Percentiles rank a stretch among this genome's conserved stretches.
phyloP scores from a whole-genome alignment of 2,797 vertebrate species.

The Neosalanx taihuensis region DNA sequence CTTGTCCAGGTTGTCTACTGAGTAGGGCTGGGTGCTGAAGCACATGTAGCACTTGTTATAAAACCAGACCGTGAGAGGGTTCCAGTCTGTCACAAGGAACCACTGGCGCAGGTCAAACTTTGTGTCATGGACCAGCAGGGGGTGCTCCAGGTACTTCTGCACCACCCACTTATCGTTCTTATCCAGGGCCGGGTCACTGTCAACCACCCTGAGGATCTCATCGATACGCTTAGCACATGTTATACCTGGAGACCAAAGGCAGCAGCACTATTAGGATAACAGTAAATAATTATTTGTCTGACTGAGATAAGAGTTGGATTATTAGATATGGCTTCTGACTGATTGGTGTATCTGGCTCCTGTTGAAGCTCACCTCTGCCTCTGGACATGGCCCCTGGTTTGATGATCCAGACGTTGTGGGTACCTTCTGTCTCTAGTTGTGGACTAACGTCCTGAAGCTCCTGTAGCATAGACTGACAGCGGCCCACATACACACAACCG shows the following conservation, averaged over 20 bases:
- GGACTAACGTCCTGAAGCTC: slow-evolving; percentile 69
- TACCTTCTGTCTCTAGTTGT: slow-evolving; percentile 84
- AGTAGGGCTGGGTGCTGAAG: slow-evolving; percentile 80
- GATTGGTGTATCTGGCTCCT: neutral
- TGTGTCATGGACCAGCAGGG: slow-evolving; percentile 77
- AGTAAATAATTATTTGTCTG: neutral
- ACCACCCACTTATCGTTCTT: slow-evolving; percentile 78
- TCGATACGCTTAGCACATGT: slow-evolving; percentile 77
- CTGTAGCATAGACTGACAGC: slow-evolving; percentile 70
- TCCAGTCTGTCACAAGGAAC: slow-evolving; percentile 85
- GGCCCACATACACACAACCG: slow-evolving; percentile 50
- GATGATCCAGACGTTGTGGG: slow-evolving; percentile 86
- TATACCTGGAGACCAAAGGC: slow-evolving; percentile 70
- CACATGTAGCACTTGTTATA: slow-evolving; percentile 81
- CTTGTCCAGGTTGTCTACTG: slow-evolving; percentile 72
- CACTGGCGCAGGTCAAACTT: slow-evolving; percentile 86
- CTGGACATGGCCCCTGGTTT: slow-evolving; percentile 89
- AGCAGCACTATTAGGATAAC: slow-evolving; percentile 4
- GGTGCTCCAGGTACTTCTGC: slow-evolving; percentile 83
- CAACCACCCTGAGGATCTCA: slow-evolving; percentile 76
- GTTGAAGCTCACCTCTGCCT: slow-evolving; percentile 77
- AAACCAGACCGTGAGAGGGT: slow-evolving; percentile 82
- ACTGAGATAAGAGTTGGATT: too few relatives aligned
- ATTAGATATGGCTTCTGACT: too few relatives aligned
- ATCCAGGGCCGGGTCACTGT: slow-evolving; percentile 37